Evolutionary conservation across 2,888 invertebrate species (phyloP), one percentile per base, ranked within the genome.

Genomic region (Oscheius sp.): DNA sequence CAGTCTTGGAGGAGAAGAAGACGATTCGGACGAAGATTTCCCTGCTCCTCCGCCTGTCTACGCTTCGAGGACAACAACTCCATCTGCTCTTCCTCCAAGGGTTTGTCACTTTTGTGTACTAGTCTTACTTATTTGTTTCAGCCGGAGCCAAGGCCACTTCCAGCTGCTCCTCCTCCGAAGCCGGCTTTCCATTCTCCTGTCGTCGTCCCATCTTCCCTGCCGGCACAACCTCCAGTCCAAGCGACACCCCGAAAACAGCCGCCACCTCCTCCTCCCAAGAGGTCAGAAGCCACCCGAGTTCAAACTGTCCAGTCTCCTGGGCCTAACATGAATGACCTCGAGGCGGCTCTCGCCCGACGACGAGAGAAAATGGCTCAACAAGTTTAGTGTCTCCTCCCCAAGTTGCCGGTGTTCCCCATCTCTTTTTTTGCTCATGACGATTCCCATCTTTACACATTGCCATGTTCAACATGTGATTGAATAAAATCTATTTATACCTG

Each of bases 11-110:
- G 70, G 53, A 70, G 83, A 82, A 63, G 78, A 78, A 59, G 79
- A 78, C 3, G 88, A 88, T 74, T 84, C 84, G 18, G 88, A 88
- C 74, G 88, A 88, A 70, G 88, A 88, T 46, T 84, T 86, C 58
- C 87, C 86, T 2, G 85, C 86, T 1, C 84, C 85, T 16, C 86
- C 88, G 6, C 27, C 55, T 0, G 53, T 63, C 9, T 66, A 29
- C 53, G 49, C 52, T 5, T 59, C 70, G 25, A 27, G 59, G 45
- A 52, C 49, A 12, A 58, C 49, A 12, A 35, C 70, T 12, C 66
- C 66, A 0, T 21, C 52, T 21, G 27, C 21, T 61, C 43, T 61
- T 12, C 61, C 61, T 18, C 61, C 61, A 1, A 61, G 41, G 61
- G 61, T 61, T 12, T 9, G 18, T 18, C n/a, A 16, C 49, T 45